Evolutionary conservation across 1,140 invertebrate genomes (phyloP).

Genomic region (Brachionus plicatilis): DNA sequence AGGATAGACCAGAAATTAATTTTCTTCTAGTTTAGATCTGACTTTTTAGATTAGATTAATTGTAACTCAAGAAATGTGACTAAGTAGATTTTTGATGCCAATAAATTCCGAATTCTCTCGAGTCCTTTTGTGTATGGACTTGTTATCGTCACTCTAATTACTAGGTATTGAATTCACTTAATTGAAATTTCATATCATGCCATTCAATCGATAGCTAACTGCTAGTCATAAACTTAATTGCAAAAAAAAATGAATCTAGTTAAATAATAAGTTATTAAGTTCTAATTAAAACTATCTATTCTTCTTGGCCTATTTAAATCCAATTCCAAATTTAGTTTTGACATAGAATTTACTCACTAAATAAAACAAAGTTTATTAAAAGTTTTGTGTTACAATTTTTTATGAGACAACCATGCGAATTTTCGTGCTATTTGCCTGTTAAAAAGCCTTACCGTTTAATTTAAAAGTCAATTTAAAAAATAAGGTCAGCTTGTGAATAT

Average conservation of each 20-base stretch:
- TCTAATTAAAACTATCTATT: background rate
- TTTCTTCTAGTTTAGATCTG: background rate
- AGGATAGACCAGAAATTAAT: background rate
- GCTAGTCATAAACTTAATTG: background rate
- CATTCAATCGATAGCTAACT: background rate
- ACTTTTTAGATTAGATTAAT: conserved; percentile 1
- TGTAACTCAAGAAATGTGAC: conserved; percentile 1
- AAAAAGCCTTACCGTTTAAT: background rate
- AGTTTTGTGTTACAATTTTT: background rate
- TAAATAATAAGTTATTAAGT: background rate
- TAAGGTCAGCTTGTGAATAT: background rate
- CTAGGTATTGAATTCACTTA: conserved; percentile 15
- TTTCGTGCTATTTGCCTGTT: background rate
- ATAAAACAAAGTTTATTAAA: background rate
- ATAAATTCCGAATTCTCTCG: background rate
- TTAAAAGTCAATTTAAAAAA: background rate
- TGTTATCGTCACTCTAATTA: background rate
- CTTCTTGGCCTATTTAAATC: background rate
- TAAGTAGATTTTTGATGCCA: background rate
- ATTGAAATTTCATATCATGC: conserved; percentile 7
- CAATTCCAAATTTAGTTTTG: background rate
- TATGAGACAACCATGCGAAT: background rate
- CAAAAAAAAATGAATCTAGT: background rate
- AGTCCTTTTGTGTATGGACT: background rate
- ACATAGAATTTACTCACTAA: background rate